Evolutionary conservation across 2,888 invertebrate genomes (phyloP).

Genomic region (Pegoplata infirma): DNA sequence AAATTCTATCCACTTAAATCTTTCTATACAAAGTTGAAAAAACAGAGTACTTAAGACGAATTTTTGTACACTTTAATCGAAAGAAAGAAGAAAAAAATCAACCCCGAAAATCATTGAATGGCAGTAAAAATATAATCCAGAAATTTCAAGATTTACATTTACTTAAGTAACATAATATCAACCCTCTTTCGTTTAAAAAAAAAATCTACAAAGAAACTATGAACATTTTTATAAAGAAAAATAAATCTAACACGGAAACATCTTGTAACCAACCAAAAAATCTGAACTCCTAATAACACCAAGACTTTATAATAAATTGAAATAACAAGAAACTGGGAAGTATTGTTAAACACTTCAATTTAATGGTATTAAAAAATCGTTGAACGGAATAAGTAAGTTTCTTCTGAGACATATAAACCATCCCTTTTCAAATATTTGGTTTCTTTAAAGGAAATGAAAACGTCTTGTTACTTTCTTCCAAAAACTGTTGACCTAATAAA

Average conservation of each 20-base stretch:
- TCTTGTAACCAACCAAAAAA: constrained; percentile 12
- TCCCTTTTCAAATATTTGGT: too few species aligned
- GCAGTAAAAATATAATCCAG: background rate
- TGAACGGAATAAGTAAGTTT: too few species aligned
- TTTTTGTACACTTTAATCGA: too few species aligned
- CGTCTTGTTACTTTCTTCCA: background rate
- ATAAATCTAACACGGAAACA: too few species aligned
- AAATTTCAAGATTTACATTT: background rate
- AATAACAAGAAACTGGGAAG: background rate
- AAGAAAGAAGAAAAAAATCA: too few species aligned
- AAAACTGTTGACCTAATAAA: background rate
- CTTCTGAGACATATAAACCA: too few species aligned
- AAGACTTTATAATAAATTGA: constrained; percentile 37
- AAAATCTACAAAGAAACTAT: background rate
- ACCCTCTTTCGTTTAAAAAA: constrained; percentile 7
- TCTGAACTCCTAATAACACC: constrained; percentile 8
- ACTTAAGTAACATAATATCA: background rate
- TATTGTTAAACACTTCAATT: too few species aligned
- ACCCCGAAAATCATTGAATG: background rate
- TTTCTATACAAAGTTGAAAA: too few species aligned
- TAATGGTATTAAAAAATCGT: too few species aligned
- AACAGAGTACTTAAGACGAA: too few species aligned
- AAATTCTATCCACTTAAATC: too few species aligned
- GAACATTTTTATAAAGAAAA: background rate
- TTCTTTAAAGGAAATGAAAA: too few species aligned